phyloP scores from a whole-genome alignment of 1,140 invertebrate species.

The Lepidurus apus region DNA sequence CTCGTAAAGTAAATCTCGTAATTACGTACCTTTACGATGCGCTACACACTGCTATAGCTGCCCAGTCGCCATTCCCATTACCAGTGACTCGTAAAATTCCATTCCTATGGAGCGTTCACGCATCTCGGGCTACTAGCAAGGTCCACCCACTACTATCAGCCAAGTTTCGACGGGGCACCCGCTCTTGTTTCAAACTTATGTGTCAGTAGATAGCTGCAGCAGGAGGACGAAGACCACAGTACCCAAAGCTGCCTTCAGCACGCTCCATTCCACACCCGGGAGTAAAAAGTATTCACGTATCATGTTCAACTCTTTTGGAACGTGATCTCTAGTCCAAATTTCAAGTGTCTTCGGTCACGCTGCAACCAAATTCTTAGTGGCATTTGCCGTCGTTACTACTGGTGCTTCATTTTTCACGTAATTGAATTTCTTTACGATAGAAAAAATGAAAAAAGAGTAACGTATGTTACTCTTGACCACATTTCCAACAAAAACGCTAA shows the following conservation, averaged over 20 bases:
- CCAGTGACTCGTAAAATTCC: neutral
- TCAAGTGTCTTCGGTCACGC: no score
- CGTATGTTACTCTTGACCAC: no score
- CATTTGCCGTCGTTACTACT: no score
- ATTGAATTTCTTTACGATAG: no score
- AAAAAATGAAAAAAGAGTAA: no score
- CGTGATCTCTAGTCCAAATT: no score
- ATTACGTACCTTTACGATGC: neutral
- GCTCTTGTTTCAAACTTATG: neutral
- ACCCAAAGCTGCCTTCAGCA: neutral
- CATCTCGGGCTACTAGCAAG: neutral
- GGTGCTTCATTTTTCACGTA: no score
- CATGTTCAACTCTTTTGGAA: no score
- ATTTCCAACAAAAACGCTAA: no score
- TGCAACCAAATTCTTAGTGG: no score
- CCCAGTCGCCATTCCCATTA: neutral
- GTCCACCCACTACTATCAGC: neutral
- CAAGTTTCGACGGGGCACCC: neutral
- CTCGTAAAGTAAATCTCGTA: constrained; percentile 6
- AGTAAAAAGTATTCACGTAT: no score
- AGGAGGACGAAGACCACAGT: neutral
- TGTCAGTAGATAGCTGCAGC: neutral
- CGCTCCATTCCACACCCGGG: no score
- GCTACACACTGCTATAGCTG: neutral
- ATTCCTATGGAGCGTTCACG: neutral